These are phyloP conservation scores for Petrolisthes cinctipes DNA, from an alignment of 2,888 invertebrate species.

Conservation along the genomic window DNA sequence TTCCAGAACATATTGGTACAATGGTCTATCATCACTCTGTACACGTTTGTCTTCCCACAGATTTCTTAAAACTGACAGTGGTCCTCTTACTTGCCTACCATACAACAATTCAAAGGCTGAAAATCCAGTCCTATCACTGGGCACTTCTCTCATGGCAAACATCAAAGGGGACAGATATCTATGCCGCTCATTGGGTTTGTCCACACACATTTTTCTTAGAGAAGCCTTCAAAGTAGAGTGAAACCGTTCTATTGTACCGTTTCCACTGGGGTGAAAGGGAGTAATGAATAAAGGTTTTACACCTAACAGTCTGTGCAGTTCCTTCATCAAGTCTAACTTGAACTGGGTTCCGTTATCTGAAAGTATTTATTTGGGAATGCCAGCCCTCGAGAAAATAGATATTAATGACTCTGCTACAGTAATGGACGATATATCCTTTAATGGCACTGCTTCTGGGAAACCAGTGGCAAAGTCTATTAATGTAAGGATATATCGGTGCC, in stretches of 20 bases:
- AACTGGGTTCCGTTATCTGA: not conserved
- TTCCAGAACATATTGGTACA: constrained; percentile 25
- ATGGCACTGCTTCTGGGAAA: constrained; percentile 24
- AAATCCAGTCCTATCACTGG: constrained; percentile 39
- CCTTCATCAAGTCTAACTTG: constrained; percentile 16
- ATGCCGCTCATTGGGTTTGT: constrained; percentile 4
- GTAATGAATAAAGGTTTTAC: constrained; percentile 12
- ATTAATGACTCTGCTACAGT: not conserved
- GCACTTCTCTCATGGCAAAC: constrained; percentile 38
- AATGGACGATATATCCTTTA: not conserved
- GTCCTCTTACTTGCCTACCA: constrained; percentile 25
- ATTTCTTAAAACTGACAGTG: constrained; percentile 22
- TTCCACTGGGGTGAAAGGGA: not conserved
- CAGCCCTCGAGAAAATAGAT: not conserved
- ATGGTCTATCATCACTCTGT: constrained; percentile 7
- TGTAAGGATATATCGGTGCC: constrained; percentile 19
- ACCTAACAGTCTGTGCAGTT: constrained; percentile 27
- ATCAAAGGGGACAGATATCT: not conserved
- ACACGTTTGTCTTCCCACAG: constrained; percentile 20
- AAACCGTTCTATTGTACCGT: not conserved
- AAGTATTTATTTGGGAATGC: not conserved
- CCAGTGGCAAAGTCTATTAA: constrained; percentile 18
- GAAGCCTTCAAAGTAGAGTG: not conserved
- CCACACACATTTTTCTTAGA: not conserved
- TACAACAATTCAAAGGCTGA: constrained; percentile 39